Base-by-base conservation (phyloP, 1,140 invertebrate genomes). In the Bactericera cockerelli region DNA sequence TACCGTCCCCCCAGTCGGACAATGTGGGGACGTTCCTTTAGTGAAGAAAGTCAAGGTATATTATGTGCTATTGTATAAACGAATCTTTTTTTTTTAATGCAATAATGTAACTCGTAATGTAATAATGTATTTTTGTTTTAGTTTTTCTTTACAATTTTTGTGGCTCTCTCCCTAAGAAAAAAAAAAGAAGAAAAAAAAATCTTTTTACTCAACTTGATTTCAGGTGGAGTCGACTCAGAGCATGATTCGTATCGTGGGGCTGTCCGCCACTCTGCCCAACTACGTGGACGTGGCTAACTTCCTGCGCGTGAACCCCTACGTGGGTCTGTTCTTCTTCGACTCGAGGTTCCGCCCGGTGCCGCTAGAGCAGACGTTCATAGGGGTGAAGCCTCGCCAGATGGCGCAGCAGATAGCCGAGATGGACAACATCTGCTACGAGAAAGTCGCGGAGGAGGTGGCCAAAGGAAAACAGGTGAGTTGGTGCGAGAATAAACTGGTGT, bases 261-360 rank as follows among this genome's bases (percentile, higher is more conserved):
- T 99, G 10, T 98, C 95, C 0, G 97, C 96, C 1, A 99, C 97
- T 0, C 72, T 99, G 58, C 97, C 97, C 2, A 99, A 98, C 73
- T 99, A 99, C 69, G 72, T 93, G 1, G 97, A 99, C 76, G 93
- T 99, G 21, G 93, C 94, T 0, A 73, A 81, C 63, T 99, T 99
- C 70, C 75, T 99, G 13, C 75, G 88, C 54, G 97, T 99, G 0
- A 98, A 98, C 75, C 87, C 89, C 0, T 80, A 86, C 65, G 83
- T 83, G 58, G 96, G 96, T 2, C 75, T 99, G 0, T 99, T 98
- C 72, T 98, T 87, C 73, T 99, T 99, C 70, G 97, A 99, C 76
- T 84, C 87, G 1, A 79, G 96, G 11, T 99, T 98, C 68, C 80
- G 96, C 53, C 93, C 93, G 1, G 95, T 99, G 2, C 97, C 97